These are phyloP conservation scores for Drosophila recens DNA, from an alignment of 2,888 invertebrate genomes.

Conservation along the genomic window DNA sequence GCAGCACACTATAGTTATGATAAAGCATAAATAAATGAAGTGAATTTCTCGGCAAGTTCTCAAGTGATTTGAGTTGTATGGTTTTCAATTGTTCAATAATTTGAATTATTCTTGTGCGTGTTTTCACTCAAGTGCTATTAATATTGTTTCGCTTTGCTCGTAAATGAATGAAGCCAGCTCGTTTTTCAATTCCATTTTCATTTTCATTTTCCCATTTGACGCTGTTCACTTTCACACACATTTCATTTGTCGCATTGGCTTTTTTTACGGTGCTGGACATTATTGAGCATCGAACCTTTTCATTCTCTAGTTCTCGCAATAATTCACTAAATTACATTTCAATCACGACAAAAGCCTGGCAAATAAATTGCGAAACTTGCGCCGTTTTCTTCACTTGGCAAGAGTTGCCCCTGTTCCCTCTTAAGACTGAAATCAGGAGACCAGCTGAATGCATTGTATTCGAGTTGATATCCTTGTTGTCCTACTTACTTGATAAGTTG, in stretches of 20 bases:
- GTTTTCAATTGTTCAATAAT: background rate
- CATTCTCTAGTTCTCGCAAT: conserved; percentile 46
- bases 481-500: conserved; percentile 91
- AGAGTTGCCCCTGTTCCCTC: background rate
- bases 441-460: conserved; percentile 50
- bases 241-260: conserved; percentile 10
- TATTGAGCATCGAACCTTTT: conserved; percentile 22
- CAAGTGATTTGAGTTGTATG: background rate
- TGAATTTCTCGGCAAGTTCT: background rate
- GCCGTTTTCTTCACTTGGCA: conserved; percentile 25
- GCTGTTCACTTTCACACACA: conserved; percentile 9
- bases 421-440: conserved; percentile 26
- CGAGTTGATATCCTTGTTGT: conserved; percentile 10
- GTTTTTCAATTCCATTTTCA: conserved; percentile 45
- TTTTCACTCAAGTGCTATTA: background rate
- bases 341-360: conserved; percentile 65
- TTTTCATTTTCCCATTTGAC: conserved; percentile 24
- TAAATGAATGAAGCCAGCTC: conserved; percentile 24
- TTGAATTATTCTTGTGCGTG: background rate
- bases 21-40: background rate
- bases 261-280: conserved; percentile 14
- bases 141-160: background rate
- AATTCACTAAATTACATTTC: conserved; percentile 65
- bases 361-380: conserved; percentile 68
- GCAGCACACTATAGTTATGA: background rate